Evolutionary conservation across 2,113 vertebrate species (phyloP), one percentile per base, ranked within the genome.

Genomic region (Oceanites oceanicus): DNA sequence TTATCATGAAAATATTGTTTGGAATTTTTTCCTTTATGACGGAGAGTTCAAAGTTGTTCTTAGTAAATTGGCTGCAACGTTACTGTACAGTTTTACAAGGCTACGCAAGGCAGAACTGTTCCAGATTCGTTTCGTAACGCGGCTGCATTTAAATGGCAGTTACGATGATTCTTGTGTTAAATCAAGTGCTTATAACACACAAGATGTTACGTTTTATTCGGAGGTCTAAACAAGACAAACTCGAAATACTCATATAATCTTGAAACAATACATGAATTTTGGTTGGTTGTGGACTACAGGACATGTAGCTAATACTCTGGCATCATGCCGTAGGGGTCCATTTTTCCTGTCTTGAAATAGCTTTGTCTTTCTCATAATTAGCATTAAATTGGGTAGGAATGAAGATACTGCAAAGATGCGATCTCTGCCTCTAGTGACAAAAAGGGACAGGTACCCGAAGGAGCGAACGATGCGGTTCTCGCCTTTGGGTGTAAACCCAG

Each of bases 1-100:
- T 95, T 72, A 94, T 86, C 97, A 97, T 93, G 85, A 63, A 74
- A 90, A 97, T 97, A 97, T 97, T 74, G 98, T 97, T 97, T 98
- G 95, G 97, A 65, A 96, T 80, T 65, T 95, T 97, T 98, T 96
- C 94, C 96, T 97, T 97, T 72, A 30, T 15, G 84, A 79, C 40
- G 27, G 90, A 97, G 93, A 90, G 90, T 77, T 94, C 56, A 63
- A 63, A 88, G 89, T 32, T 94, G 95, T 68, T 86, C 94, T 76
- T 27, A 79, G 94, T 86, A 40, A 59, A 84, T 55, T 53, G 81
- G 90, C 96, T 80, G 88, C 86, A 47, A 85, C 84, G 34, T 45
- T 42, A 25, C 78, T 94, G 97, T 73, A 53, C 68, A 66, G 91
- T 88, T 95, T 56, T 20, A 26, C 88, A 66, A 91, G 90, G 96